phyloP scores from a whole-genome alignment of 2,113 vertebrate genomes.

The Clarias batrachus region DNA sequence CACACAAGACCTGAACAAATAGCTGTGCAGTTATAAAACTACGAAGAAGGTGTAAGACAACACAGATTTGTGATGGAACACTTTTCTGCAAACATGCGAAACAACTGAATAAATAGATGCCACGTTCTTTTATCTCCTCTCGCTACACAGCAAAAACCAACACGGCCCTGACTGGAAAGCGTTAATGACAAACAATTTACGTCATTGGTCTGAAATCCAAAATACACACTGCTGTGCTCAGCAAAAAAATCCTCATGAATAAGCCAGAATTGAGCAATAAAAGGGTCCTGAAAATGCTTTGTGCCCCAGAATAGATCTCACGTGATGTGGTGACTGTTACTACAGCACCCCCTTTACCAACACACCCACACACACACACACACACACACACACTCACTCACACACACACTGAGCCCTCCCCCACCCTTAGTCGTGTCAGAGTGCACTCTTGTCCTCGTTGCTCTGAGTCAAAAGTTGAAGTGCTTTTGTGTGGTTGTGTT shows the following conservation, averaged over 20 bases:
- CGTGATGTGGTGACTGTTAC: constrained; percentile 44
- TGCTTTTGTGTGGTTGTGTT: constrained; percentile 54
- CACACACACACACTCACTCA: constrained; percentile 26
- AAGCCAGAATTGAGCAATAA: constrained; percentile 31
- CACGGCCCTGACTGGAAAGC: background rate
- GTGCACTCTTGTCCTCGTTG: constrained; percentile 51
- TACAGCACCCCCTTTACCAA: constrained; percentile 12
- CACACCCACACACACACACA: constrained; percentile 8
- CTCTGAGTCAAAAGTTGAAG: constrained; percentile 53
- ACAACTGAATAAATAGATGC: constrained; percentile 9
- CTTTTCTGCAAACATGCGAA: background rate
- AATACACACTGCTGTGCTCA: constrained; percentile 14
- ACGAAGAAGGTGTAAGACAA: constrained; percentile 9
- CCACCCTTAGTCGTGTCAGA: constrained; percentile 38
- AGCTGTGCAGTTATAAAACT: constrained; percentile 30
- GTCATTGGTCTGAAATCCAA: background rate
- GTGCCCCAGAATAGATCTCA: constrained; percentile 39
- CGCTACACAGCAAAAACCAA: constrained; percentile 10
- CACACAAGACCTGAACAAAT: constrained; percentile 14
- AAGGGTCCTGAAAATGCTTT: constrained; percentile 43
- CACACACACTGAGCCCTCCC: background rate
- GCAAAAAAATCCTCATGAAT: constrained; percentile 24
- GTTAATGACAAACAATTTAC: constrained; percentile 9
- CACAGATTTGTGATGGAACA: constrained; percentile 29
- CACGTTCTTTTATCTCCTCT: constrained; percentile 8